Conservation (phyloP, 2,888 invertebrate species). For the Acleris literana region DNA sequence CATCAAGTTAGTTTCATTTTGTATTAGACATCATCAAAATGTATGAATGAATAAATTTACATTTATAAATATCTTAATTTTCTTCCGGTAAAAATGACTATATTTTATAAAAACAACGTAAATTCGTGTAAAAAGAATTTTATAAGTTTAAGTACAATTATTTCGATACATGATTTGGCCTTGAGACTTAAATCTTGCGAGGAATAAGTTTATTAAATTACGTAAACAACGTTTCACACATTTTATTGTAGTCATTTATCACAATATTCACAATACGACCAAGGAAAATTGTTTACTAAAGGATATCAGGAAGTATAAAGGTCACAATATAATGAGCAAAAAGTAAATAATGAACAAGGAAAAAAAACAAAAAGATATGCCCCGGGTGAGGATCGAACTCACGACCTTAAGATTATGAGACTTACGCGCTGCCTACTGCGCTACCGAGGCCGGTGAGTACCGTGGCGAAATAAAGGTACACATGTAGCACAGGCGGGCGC, state of each 20-base stretch:
- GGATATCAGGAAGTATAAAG: conserved; percentile 8
- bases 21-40: too few species aligned
- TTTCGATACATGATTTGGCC: too few species aligned
- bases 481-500: background rate
- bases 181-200: too few species aligned
- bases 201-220: too few species aligned
- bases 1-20: too few species aligned
- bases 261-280: background rate
- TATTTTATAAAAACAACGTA: too few species aligned
- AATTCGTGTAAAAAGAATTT: background rate
- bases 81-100: too few species aligned
- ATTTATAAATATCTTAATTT: too few species aligned
- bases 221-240: background rate
- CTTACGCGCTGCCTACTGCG: conserved; percentile 95
- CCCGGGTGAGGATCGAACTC: conserved; percentile 98
- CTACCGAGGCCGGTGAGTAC: conserved; percentile 85
- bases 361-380: conserved; percentile 66
- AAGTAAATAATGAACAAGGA: background rate
- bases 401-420: conserved; percentile 97
- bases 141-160: too few species aligned
- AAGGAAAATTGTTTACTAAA: conserved; percentile 6
- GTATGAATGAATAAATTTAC: too few species aligned
- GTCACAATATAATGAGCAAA: background rate
- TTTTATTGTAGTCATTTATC: background rate
- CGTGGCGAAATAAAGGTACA: conserved; percentile 11